Conservation (phyloP, 92 coral and sea anemone genomes). For the Heliopora coerulea region DNA sequence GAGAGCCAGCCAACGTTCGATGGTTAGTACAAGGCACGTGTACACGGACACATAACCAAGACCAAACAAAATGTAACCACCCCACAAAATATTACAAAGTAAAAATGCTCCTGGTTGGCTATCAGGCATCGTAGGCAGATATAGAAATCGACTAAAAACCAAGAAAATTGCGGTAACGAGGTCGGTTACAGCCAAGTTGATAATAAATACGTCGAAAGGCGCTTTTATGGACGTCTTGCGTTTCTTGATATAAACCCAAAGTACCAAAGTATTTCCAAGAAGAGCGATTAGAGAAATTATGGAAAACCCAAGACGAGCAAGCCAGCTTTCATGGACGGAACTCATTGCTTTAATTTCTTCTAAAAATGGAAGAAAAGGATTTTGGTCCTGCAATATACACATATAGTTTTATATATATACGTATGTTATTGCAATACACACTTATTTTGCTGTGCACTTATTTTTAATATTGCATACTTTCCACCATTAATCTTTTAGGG, state of each 20-base stretch:
- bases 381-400: no score
- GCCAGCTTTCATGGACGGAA: constrained; percentile 9
- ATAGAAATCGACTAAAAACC: constrained; percentile 18
- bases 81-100: constrained; percentile 20
- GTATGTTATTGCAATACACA: no score
- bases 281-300: constrained; percentile 15
- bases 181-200: constrained; percentile 43
- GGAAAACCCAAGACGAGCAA: constrained; percentile 13
- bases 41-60: constrained; percentile 44
- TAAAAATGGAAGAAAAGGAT: not conserved
- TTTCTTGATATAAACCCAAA: constrained; percentile 24
- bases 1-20: constrained; percentile 85
- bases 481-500: no score
- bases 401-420: no score
- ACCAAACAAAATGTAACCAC: constrained; percentile 21
- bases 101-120: constrained; percentile 17
- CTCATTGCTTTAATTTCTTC: not conserved
- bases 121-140: constrained; percentile 7
- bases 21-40: constrained; percentile 53
- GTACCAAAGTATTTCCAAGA: constrained; percentile 38
- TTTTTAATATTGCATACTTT: no score
- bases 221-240: not conserved
- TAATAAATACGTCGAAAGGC: constrained; percentile 35
- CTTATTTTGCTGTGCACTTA: no score
- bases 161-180: constrained; percentile 17